Evolutionary conservation across 23 tunicate species (phyloP).

Genomic region (Trididemnum nubilum): DNA sequence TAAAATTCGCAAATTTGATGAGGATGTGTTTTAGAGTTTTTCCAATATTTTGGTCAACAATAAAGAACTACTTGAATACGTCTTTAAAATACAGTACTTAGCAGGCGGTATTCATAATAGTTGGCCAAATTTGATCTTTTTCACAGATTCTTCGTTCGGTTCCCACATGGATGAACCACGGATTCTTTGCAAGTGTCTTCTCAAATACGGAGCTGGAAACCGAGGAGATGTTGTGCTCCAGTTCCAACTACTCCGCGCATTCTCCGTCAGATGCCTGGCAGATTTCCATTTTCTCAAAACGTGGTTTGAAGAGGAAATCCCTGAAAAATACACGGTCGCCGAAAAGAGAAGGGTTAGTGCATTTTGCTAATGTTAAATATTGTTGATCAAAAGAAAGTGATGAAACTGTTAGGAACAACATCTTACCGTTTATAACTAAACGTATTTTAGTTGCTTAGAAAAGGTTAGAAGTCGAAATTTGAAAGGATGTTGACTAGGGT

Average conservation of each 20-base stretch:
- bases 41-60: too few relatives aligned
- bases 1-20: too few relatives aligned
- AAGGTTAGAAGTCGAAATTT: neutral
- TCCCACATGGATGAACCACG: conserved; percentile 57
- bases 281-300: conserved; percentile 78
- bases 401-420: too few relatives aligned
- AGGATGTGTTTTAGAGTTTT: too few relatives aligned
- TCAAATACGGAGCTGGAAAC: conserved; percentile 51
- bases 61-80: too few relatives aligned
- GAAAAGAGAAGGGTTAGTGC: conserved; percentile 72
- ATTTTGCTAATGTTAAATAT: too few relatives aligned
- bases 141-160: neutral
- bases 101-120: too few relatives aligned
- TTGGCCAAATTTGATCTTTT: too few relatives aligned
- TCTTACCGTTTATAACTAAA: too few relatives aligned
- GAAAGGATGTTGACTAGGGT: neutral
- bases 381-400: too few relatives aligned
- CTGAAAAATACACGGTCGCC: conserved; percentile 55
- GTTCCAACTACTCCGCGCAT: conserved; percentile 85
- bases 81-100: too few relatives aligned
- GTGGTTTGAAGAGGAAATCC: conserved; percentile 81
- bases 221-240: conserved; percentile 69
- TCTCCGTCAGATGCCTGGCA: conserved; percentile 64
- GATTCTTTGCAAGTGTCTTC: conserved; percentile 64
- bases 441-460: too few relatives aligned